These are phyloP conservation scores for Schizaphis graminum DNA, from an alignment of 2,888 invertebrate genomes.

Conservation along the genomic window DNA sequence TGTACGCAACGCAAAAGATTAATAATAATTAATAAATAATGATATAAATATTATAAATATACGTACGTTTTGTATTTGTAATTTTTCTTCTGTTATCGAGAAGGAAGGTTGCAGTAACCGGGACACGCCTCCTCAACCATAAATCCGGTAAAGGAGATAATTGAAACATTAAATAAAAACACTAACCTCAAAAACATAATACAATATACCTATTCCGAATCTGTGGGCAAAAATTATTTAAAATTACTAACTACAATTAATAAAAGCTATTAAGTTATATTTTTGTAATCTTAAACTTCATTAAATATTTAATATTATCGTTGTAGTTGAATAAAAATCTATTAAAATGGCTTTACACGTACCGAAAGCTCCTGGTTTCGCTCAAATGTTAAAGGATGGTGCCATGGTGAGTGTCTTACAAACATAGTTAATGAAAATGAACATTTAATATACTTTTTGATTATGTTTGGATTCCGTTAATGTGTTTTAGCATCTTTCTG, in stretches of 20 bases:
- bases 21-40: too few relatives aligned
- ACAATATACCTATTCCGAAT: not conserved
- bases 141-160: conserved; percentile 11
- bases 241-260: not conserved
- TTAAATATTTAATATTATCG: not conserved
- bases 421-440: not conserved
- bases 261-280: not conserved
- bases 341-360: conserved; percentile 91
- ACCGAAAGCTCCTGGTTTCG: conserved; percentile 94
- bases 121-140: not conserved
- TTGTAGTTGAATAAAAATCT: not conserved
- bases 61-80: not conserved
- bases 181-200: conserved; percentile 25
- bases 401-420: conserved; percentile 80
- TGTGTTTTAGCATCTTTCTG: conserved; percentile 80
- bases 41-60: too few relatives aligned
- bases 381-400: conserved; percentile 97
- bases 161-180: conserved; percentile 8
- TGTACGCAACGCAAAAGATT: too few relatives aligned
- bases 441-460: conserved; percentile 57
- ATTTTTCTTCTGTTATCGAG: not conserved
- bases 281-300: not conserved
- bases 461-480: not conserved
- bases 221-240: not conserved
- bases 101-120: not conserved